Base-by-base conservation (phyloP, 2,888 invertebrate genomes). In the Eupithecia centaureata region DNA sequence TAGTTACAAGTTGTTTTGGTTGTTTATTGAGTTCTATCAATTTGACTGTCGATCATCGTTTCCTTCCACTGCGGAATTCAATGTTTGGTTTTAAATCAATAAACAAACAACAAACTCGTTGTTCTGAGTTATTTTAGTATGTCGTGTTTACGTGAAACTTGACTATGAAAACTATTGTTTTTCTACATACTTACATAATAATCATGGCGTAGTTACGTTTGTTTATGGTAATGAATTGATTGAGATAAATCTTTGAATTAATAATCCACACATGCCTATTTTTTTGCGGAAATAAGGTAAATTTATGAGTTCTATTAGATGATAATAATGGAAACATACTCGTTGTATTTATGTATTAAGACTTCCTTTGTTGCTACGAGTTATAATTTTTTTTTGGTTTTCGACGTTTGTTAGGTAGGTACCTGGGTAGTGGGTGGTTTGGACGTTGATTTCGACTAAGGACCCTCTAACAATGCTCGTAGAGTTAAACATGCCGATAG, bases 191-290 rank as follows among this genome's bases (percentile, higher is more conserved):
- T 54, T 38, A 28, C 12, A 58, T 28, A 47, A 28, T 54, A 13
- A 28, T 28, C n/a, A n/a, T 30, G 30, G 3, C 3, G 10, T 47
- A 22, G 12, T n/a, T n/a, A 22, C 10, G 7, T 1, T 10, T 8
- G 3, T 5, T 30, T 47, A 47, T n/a, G 10, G 10, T 18, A 8
- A 25, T 52, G 33, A 38, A 42, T 22, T 63, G 28, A 64, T 63
- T 57, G 25, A 60, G 42, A 65, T 65, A 58, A 72, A 73, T 72
- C 51, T 63, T 22, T 61, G 42, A 56, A 63, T 63, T 52, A 28
- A 63, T 28, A n/a, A 65, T 18, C 61, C 32, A 27, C 30, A 22
- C 47, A 0, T 4, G n/a, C 2, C 10, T 30, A n/a, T 18, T 54
- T 59, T 69, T 65, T 56, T 22, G 47, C 62, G 69, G 69, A 69